A percentile compares a stretch with the other conserved stretches of the same genome.
Evolutionary conservation across 2,797 vertebrate genomes (phyloP).

Genomic region (Botia kubotai): DNA sequence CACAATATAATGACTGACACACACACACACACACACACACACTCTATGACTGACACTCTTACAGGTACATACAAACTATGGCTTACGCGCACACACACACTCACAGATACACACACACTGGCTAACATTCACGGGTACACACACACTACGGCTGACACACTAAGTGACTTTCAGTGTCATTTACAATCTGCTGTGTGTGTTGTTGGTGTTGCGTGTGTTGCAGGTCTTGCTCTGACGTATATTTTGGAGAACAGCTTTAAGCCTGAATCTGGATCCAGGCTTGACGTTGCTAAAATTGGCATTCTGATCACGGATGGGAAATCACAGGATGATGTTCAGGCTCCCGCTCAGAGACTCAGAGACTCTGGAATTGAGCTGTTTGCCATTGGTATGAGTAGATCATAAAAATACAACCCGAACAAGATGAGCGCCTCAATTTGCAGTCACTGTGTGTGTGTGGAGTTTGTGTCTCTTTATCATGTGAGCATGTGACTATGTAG

Average conservation of each 20-base stretch:
- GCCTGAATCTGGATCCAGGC: slow-evolving; percentile 87
- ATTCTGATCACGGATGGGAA: slow-evolving; percentile 97
- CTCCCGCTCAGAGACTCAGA: slow-evolving; percentile 87
- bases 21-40: slow-evolving; percentile 80
- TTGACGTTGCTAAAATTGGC: slow-evolving; percentile 90
- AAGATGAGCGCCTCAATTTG: no score
- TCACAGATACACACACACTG: neutral
- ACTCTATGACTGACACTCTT: neutral
- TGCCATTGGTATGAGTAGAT: slow-evolving; percentile 85
- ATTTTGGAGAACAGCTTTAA: slow-evolving; percentile 97
- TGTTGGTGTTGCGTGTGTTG: slow-evolving; percentile 22
- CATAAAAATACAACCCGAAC: no score
- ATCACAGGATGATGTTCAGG: slow-evolving; percentile 94
- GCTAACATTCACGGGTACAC: neutral
- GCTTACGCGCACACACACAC: neutral
- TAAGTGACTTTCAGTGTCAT: no score
- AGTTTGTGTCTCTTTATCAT: neutral
- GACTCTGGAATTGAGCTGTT: slow-evolving; percentile 93
- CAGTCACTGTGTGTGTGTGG: no score
- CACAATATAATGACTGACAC: neutral
- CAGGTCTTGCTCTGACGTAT: slow-evolving; percentile 93
- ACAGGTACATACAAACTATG: neutral
- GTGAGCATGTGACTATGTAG: slow-evolving; percentile 68
- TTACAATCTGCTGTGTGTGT: no score
- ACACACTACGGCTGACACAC: neutral